Conservation (phyloP, 2,888 invertebrate genomes). For the Diplolepis rosae region DNA sequence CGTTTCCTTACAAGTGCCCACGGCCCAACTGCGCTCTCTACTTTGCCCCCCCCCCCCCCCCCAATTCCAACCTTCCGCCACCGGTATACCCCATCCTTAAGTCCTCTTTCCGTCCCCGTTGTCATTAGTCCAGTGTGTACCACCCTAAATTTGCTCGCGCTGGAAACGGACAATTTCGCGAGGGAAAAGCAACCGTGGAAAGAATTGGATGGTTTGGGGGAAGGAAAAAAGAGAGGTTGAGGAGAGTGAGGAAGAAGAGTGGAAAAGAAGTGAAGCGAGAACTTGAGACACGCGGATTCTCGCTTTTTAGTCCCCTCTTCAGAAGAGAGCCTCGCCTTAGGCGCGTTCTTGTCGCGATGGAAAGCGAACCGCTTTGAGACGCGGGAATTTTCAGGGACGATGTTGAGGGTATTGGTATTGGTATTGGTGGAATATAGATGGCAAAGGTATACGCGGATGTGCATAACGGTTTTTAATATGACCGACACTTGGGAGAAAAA, state of each 20-base stretch:
- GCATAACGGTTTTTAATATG: conserved; percentile 29
- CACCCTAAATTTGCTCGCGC: conserved; percentile 68
- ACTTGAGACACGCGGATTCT: neutral
- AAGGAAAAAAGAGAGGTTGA: too few relatives aligned
- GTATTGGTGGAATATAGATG: conserved; percentile 10
- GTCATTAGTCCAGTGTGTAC: conserved; percentile 65
- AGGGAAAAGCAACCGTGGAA: conserved; percentile 27
- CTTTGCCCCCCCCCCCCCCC: conserved; percentile 5
- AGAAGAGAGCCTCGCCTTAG: conserved; percentile 12
- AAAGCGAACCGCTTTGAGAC: conserved; percentile 14
- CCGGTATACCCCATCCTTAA: neutral
- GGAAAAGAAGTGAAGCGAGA: neutral
- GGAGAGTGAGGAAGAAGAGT: neutral
- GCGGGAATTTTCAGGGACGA: conserved; percentile 19
- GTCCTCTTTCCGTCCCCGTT: conserved; percentile 56
- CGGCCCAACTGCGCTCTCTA: conserved; percentile 12
- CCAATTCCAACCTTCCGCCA: conserved; percentile 7
- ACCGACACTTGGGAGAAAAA: neutral
- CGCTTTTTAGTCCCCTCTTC: conserved; percentile 22
- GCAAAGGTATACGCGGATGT: conserved; percentile 18
- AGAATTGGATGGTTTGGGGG: too few relatives aligned
- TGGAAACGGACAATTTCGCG: conserved; percentile 53
- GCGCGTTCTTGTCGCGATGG: conserved; percentile 2
- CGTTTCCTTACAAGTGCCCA: conserved; percentile 22
- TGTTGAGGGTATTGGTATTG: neutral